A percentile compares a stretch with the other conserved stretches of the same genome.
phyloP scores from a whole-genome alignment of 2,797 vertebrate species.

The Furcifer pardalis region DNA sequence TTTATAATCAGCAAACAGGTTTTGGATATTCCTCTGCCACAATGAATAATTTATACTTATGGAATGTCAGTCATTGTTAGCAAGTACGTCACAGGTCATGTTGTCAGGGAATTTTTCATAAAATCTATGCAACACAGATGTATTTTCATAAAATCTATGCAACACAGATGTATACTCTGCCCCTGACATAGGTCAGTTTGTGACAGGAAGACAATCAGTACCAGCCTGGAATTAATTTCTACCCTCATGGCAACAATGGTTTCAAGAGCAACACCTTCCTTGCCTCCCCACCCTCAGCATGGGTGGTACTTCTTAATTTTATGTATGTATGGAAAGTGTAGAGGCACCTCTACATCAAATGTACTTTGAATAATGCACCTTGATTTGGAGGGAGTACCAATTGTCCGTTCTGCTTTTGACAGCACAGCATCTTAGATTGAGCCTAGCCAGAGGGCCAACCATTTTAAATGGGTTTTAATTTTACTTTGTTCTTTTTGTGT shows the following conservation, averaged over 20 bases:
- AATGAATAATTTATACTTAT: conserved; percentile 2
- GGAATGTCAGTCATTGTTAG: background rate
- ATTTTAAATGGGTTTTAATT: too few relatives aligned
- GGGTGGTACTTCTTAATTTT: too few relatives aligned
- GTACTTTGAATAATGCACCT: background rate
- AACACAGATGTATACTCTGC: background rate
- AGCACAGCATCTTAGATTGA: background rate
- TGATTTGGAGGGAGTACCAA: too few relatives aligned
- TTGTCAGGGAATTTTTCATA: background rate
- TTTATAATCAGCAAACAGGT: background rate
- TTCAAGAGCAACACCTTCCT: too few relatives aligned
- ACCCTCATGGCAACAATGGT: background rate
- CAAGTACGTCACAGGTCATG: background rate
- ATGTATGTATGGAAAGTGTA: background rate
- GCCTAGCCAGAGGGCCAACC: background rate
- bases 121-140: background rate
- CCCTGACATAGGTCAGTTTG: background rate
- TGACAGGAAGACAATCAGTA: background rate
- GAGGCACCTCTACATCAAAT: too few relatives aligned
- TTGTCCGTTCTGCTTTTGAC: background rate
- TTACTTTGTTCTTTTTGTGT: too few relatives aligned
- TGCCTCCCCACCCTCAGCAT: background rate
- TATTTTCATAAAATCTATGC: background rate
- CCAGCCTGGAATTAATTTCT: background rate
- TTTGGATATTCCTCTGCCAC: background rate